Evolutionary conservation across 2,113 vertebrate genomes (phyloP), one percentile per base, ranked within the genome.

Genomic region (Channa maculata): DNA sequence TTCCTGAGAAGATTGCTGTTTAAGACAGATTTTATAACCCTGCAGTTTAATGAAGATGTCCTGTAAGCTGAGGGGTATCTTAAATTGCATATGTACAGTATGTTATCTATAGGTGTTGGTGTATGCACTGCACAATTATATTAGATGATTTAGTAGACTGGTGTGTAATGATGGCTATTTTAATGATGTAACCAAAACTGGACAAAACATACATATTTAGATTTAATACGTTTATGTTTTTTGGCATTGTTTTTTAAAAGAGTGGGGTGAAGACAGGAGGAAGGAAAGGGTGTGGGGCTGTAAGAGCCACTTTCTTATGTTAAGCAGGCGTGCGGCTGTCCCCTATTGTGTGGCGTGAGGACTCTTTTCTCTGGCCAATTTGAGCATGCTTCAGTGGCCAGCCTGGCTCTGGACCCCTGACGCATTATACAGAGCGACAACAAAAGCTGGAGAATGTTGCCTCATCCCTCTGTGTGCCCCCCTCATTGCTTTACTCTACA

Each of bases 331-430:
- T 92, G 88, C 88, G 88, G 88, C 91, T 91, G 89, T 92, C 86
- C 88, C 91, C 90, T 86, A 91, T 93, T 92, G 92, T 92, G 90
- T 88, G 88, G 92, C 90, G 82, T 91, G 92, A 91, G 91, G 92
- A 92, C 91, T 91, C 90, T 93, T 93, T 92, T 94, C 92, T 92
- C 91, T 58, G 89, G 87, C 90, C 92, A 93, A 92, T 93, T 90
- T 91, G 88, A 92, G 88, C 91, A 93, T 89, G 92, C 91, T 91
- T 92, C 91, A 89, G 86, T 91, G 88, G 90, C 87, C 88, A 89
- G 90, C 86, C 84, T 77, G 81, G 89, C 89, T 84, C 88, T 78
- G 87, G 81, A 90, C 89, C 92, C 89, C 89, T 54, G 80, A 90
- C 82, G 86, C 80, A 92, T 91, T 93, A 92, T 91, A 91, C 88